phyloP scores from a whole-genome alignment of 1,140 invertebrate genomes.

The Akabosia matsudoensis region DNA sequence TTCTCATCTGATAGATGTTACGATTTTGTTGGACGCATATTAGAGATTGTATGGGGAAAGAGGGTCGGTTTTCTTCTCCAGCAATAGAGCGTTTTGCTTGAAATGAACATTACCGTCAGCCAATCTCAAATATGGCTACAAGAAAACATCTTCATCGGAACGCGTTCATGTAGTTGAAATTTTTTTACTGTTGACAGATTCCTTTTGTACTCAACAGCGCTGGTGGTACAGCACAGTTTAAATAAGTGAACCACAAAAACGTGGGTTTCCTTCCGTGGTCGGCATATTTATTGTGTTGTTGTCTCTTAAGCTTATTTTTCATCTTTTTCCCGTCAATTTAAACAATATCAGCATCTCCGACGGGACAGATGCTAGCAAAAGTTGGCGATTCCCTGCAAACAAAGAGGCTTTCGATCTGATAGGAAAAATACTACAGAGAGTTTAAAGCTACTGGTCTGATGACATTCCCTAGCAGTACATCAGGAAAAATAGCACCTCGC shows the following conservation, averaged over 20 bases:
- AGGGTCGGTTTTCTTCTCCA: not conserved
- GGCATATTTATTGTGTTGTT: conserved; percentile 7
- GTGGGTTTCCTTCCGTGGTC: conserved; percentile 7
- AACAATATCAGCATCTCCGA: not conserved
- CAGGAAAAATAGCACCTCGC: not conserved
- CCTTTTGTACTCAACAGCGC: not conserved
- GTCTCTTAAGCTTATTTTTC: conserved; percentile 20
- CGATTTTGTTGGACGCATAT: conserved; percentile 1
- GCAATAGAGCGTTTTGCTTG: not conserved
- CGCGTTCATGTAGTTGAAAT: not conserved
- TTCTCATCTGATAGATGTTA: not conserved
- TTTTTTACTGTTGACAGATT: not conserved
- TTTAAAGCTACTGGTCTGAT: no score
- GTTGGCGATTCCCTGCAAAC: no score
- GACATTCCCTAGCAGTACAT: no score
- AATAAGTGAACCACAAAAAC: conserved; percentile 13
- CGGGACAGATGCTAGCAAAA: no score
- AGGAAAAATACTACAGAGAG: no score
- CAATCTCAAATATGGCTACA: not conserved
- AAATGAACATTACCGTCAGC: not conserved
- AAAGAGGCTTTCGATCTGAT: no score
- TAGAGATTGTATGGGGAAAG: not conserved
- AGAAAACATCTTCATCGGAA: conserved; percentile 16
- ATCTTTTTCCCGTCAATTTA: conserved; percentile 1
- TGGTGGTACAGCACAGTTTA: not conserved